Evolutionary conservation across 2,888 invertebrate species (phyloP), one percentile per base, ranked within the genome.

Genomic region (Ametastegia equiseti): DNA sequence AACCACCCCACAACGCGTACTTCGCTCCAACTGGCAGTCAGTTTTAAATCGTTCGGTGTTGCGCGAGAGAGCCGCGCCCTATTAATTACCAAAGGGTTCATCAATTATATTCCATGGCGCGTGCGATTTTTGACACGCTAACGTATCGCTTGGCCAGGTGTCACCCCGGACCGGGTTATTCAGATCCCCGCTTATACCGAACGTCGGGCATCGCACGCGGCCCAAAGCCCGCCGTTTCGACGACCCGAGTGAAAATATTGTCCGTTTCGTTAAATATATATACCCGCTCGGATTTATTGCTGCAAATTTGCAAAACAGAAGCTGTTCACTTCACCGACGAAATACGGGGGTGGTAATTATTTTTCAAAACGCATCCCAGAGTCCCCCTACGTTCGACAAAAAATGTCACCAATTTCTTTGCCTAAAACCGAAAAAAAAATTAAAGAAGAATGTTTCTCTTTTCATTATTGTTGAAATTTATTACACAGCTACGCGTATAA

Each of bases 81-180:
- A 91, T 91, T 90, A 91, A 91, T 91, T 90, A 90, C 89, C 87
- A 87, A 88, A 86, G 88, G 88, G 88, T 90, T 88, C 90, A 91
- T 91, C 90, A 91, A 90, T 91, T 89, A 89, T 86, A 86, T 86
- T 85, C 84, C 84, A 85, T 84, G 83, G 85, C 86, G 85, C 84
- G 87, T 84, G 87, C 87, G 86, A 88, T 88, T 89, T 89, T 91
- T 91, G 91, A 91, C 90, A 89, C 89, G 89, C 87, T 91, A 90
- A 91, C 89, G 90, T 90, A 90, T 91, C 88, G 90, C 89, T 85
- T 83, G 81, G 87, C 87, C 91, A 91, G 90, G 89, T 91, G 91
- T 90, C 88, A 89, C 90, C 83, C 39, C 84, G 82, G 79, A 65
- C 81, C 81, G 78, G 82, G 75, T 57, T 42, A 78, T n/a, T n/a